phyloP scores from a whole-genome alignment of 2,797 vertebrate species.

The Carcharodon carcharias region DNA sequence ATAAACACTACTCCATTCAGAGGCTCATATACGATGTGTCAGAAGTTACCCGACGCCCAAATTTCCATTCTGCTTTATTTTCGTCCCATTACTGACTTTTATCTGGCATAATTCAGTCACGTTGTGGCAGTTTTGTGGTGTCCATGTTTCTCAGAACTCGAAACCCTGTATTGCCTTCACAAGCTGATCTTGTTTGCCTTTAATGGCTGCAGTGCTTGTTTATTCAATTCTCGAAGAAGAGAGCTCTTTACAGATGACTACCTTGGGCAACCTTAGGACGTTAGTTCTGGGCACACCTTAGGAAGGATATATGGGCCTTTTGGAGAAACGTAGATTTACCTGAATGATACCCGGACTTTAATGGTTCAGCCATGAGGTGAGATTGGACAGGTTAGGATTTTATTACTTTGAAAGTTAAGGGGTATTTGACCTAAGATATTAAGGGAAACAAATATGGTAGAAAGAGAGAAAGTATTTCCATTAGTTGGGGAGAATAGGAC shows the following conservation, averaged over 20 bases:
- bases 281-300: background rate
- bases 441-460: too few species aligned
- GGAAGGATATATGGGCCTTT: too few species aligned
- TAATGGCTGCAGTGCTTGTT: background rate
- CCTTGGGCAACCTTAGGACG: background rate
- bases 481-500: too few species aligned
- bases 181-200: background rate
- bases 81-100: background rate
- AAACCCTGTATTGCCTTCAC: background rate
- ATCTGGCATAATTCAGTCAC: background rate
- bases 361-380: too few species aligned
- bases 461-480: too few species aligned
- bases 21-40: background rate
- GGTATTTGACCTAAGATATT: too few species aligned
- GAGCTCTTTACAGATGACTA: background rate
- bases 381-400: too few species aligned
- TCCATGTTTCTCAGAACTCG: background rate
- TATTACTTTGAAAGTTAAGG: too few species aligned
- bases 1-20: background rate
- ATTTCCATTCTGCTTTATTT: background rate
- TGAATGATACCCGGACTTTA: background rate
- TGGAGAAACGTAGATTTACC: too few species aligned
- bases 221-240: background rate
- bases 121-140: background rate
- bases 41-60: background rate